Percentiles rank a stretch among this genome's conserved stretches.
Conservation (phyloP, 64 coral and sea anemone genomes). For the Pocillopora damicornis region DNA sequence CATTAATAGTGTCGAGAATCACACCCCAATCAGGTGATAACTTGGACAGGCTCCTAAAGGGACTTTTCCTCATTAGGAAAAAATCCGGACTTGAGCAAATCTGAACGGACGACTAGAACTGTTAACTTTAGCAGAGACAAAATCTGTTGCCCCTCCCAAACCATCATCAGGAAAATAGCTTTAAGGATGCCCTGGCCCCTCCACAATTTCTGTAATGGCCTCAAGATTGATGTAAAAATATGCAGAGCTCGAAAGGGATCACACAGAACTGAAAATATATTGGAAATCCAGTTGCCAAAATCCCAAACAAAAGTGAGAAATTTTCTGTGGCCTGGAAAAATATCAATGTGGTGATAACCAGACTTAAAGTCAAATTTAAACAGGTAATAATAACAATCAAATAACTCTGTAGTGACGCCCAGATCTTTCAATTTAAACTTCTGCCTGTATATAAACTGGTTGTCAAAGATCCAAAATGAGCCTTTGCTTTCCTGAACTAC, state of each 20-base stretch:
- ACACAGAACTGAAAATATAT: conserved; percentile 44
- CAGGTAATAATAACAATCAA: neutral
- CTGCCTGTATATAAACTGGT: conserved; percentile 24
- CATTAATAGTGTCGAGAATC: conserved; percentile 32
- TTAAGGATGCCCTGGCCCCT: too few relatives aligned
- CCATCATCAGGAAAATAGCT: too few relatives aligned
- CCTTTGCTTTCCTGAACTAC: neutral
- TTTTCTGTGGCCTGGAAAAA: neutral
- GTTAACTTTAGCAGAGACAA: too few relatives aligned
- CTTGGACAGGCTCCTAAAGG: conserved; percentile 37
- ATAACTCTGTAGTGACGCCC: neutral
- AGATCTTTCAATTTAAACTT: conserved; percentile 8
- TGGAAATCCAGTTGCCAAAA: neutral
- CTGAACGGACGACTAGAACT: neutral
- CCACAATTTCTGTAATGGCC: neutral
- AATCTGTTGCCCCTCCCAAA: too few relatives aligned
- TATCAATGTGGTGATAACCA: conserved; percentile 11
- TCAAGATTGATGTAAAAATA: conserved; percentile 27
- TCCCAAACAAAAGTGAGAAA: neutral
- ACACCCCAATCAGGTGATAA: conserved; percentile 39
- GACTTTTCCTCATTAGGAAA: conserved; percentile 33
- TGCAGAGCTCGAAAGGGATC: conserved; percentile 20
- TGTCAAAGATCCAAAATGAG: conserved; percentile 37
- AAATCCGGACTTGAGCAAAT: conserved; percentile 40
- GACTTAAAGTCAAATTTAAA: conserved; percentile 39